A percentile compares a stretch with the other conserved stretches of the same genome.
Evolutionary conservation across 2,888 invertebrate genomes (phyloP).

Genomic region (Lumbricus terrestris): DNA sequence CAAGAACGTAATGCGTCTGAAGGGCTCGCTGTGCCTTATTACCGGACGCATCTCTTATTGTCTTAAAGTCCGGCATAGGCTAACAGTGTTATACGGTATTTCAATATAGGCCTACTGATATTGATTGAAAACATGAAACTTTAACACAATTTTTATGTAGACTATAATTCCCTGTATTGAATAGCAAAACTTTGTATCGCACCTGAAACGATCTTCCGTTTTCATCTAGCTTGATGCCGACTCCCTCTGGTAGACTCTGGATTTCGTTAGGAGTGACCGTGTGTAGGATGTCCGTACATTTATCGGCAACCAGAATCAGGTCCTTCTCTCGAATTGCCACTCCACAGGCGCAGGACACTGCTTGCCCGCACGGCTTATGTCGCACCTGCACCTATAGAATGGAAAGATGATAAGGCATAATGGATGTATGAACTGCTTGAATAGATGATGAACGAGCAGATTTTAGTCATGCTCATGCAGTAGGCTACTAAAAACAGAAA

Average conservation of each 20-base stretch:
- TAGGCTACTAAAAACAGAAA: no score
- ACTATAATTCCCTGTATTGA: no score
- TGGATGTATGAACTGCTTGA: neutral
- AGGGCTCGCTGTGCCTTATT: no score
- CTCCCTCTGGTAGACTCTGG: neutral
- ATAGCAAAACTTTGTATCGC: neutral
- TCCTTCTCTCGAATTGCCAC: neutral
- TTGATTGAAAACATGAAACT: no score
- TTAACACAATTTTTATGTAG: no score
- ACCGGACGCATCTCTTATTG: no score
- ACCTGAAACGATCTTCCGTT: neutral
- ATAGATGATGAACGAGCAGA: no score
- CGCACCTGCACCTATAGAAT: neutral
- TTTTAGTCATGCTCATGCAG: no score
- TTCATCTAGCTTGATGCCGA: neutral
- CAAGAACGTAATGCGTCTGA: no score
- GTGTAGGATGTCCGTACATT: neutral
- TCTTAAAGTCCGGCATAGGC: no score
- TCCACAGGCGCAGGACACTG: conserved; percentile 6
- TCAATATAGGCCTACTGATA: no score
- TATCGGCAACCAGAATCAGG: neutral
- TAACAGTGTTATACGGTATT: no score
- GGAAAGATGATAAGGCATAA: neutral
- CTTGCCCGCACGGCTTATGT: neutral
- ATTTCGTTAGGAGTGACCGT: neutral